Evolutionary conservation across 2,797 vertebrate genomes (phyloP).

Genomic region (Alcedo atthis): DNA sequence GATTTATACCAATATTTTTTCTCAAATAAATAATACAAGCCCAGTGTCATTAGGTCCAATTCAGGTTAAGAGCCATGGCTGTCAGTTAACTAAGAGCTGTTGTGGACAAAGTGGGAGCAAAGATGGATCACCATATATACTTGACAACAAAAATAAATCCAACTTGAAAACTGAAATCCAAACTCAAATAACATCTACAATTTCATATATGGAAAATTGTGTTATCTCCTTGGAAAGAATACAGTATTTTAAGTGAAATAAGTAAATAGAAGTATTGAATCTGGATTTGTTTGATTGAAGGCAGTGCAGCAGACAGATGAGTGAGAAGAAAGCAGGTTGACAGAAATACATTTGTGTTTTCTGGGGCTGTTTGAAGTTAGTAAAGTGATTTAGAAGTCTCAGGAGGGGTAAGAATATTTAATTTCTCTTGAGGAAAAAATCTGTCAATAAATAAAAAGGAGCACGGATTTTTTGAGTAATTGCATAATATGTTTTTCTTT

Average conservation of each 20-base stretch:
- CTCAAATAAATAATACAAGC: not conserved
- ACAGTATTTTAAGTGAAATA: not conserved
- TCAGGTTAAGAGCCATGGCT: not conserved
- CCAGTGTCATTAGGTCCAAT: not conserved
- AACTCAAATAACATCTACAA: not conserved
- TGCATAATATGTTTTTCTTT: not conserved
- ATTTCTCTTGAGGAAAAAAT: not conserved
- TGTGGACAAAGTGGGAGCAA: not conserved
- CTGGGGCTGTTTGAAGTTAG: not conserved
- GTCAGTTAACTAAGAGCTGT: not conserved
- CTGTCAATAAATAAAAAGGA: slow-evolving; percentile 5
- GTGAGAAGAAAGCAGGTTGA: not conserved
- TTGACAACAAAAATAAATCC: not conserved
- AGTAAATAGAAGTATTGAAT: not conserved
- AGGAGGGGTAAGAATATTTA: not conserved
- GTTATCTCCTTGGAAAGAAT: not conserved
- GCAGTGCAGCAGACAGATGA: not conserved
- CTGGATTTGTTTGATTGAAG: not conserved
- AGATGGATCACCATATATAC: not conserved
- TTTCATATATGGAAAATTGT: not conserved
- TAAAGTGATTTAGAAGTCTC: not conserved
- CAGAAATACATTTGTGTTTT: not conserved
- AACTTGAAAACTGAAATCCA: not conserved
- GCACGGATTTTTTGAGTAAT: slow-evolving; percentile 2
- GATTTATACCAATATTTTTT: not conserved